Evolutionary conservation across 2,797 vertebrate genomes (phyloP).

Genomic region (Ceryle rudis): DNA sequence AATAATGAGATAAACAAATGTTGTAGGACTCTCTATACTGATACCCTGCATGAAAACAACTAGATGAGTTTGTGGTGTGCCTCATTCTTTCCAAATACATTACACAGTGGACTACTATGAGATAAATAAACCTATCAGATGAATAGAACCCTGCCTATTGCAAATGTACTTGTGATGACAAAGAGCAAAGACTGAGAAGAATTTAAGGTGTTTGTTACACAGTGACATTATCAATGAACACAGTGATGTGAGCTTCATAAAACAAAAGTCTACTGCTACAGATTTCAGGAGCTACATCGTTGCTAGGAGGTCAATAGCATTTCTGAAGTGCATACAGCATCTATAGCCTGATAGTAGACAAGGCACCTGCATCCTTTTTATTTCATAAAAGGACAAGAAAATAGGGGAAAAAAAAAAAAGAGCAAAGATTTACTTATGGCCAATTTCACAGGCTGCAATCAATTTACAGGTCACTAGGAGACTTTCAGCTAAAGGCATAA

Average conservation of each 20-base stretch:
- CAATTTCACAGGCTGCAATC: constrained; percentile 31
- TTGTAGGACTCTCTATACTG: not conserved
- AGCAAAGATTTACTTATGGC: constrained; percentile 30
- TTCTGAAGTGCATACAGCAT: not conserved
- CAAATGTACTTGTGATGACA: not conserved
- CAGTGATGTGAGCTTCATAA: not conserved
- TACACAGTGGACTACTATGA: not conserved
- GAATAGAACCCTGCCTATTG: not conserved
- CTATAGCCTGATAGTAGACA: not conserved
- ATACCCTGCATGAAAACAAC: not conserved
- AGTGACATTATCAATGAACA: not conserved
- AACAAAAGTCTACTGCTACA: not conserved
- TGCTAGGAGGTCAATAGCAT: not conserved
- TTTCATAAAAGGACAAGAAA: not conserved
- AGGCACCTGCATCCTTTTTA: not conserved
- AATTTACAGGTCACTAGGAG: constrained; percentile 46
- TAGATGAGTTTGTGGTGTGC: not conserved
- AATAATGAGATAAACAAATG: not conserved
- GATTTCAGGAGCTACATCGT: not conserved
- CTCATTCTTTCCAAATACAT: not conserved
- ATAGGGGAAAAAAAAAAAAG: not conserved
- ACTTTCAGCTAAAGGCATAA: constrained; percentile 28
- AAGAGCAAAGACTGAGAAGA: not conserved
- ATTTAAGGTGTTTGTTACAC: not conserved
- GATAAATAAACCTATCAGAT: not conserved